Percentiles rank a stretch among this genome's conserved stretches.
Evolutionary conservation across 2,797 vertebrate species (phyloP).

Genomic region (Protosalanx chinensis): DNA sequence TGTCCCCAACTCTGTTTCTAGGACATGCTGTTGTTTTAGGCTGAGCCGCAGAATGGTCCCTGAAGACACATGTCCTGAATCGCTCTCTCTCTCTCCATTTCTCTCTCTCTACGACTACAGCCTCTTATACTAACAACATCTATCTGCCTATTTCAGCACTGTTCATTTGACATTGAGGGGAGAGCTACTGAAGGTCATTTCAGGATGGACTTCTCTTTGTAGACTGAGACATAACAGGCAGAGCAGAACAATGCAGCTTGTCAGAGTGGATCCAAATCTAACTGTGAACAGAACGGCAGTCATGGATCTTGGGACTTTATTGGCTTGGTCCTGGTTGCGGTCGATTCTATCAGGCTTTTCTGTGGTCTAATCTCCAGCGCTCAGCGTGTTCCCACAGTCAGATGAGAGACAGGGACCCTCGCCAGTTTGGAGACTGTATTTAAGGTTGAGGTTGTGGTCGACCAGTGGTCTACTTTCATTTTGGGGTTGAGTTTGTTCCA

Average conservation of each 20-base stretch:
- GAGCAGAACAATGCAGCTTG: background rate
- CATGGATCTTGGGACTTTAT: slow-evolving; percentile 29
- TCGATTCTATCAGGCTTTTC: slow-evolving; percentile 34
- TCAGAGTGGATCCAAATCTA: slow-evolving; percentile 36
- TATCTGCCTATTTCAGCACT: slow-evolving; percentile 21
- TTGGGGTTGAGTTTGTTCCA: slow-evolving; percentile 30
- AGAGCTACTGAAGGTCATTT: slow-evolving; percentile 26
- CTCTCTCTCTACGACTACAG: slow-evolving; percentile 49
- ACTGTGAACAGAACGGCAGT: slow-evolving; percentile 21
- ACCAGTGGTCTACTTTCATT: slow-evolving; percentile 8
- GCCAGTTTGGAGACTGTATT: slow-evolving; percentile 44
- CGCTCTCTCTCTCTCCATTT: background rate
- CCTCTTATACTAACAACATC: slow-evolving; percentile 51
- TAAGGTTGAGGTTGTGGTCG: slow-evolving; percentile 30
- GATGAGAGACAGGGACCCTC: slow-evolving; percentile 34
- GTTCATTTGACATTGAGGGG: slow-evolving; percentile 46
- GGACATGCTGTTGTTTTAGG: slow-evolving; percentile 3
- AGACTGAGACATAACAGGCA: background rate
- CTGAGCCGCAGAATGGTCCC: slow-evolving; percentile 39
- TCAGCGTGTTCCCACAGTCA: slow-evolving; percentile 49
- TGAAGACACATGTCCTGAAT: slow-evolving; percentile 23
- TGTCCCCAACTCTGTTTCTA: too few species aligned
- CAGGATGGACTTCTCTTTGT: slow-evolving; percentile 44
- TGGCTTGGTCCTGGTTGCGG: slow-evolving; percentile 40
- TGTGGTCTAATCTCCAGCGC: slow-evolving; percentile 42